phyloP scores from a whole-genome alignment of 2,797 vertebrate genomes.

The Poecilia picta region DNA sequence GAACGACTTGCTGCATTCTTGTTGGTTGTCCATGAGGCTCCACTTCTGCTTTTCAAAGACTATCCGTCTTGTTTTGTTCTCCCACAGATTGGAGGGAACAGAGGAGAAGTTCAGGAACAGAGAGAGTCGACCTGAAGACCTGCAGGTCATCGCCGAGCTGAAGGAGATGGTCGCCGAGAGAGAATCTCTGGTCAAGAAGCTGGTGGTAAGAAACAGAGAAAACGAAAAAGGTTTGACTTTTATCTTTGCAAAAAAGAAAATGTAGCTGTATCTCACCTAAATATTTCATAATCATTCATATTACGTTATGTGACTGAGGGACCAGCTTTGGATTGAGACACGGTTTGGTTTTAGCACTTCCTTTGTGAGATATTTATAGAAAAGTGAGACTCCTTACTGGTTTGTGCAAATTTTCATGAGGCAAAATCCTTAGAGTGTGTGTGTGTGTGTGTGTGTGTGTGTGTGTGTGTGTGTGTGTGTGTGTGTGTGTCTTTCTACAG shows the following conservation, averaged over 20 bases:
- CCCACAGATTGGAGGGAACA: conserved; percentile 91
- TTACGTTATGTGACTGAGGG: not conserved
- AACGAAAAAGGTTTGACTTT: not conserved
- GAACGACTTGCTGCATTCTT: no score
- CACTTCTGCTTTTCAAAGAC: not conserved
- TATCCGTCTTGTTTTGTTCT: not conserved
- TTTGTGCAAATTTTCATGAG: not conserved
- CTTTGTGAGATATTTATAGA: not conserved
- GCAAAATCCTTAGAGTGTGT: not conserved
- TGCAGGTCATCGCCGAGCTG: conserved; percentile 95
- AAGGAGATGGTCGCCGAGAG: conserved; percentile 96
- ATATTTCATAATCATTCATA: not conserved
- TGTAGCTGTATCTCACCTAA: not conserved
- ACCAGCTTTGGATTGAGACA: not conserved
- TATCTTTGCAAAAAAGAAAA: not conserved
- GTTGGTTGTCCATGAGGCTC: no score
- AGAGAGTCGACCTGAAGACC: conserved; percentile 94
- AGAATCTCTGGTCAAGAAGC: conserved; percentile 96
- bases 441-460: not conserved
- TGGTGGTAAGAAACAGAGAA: conserved; percentile 88
- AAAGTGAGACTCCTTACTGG: not conserved
- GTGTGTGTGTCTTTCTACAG: not conserved
- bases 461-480: no score
- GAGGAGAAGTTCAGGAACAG: conserved; percentile 96
- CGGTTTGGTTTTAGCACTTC: not conserved